These are phyloP conservation scores for Aldabrachelys gigantea DNA, from an alignment of 2,113 vertebrate genomes.

Conservation along the genomic window DNA sequence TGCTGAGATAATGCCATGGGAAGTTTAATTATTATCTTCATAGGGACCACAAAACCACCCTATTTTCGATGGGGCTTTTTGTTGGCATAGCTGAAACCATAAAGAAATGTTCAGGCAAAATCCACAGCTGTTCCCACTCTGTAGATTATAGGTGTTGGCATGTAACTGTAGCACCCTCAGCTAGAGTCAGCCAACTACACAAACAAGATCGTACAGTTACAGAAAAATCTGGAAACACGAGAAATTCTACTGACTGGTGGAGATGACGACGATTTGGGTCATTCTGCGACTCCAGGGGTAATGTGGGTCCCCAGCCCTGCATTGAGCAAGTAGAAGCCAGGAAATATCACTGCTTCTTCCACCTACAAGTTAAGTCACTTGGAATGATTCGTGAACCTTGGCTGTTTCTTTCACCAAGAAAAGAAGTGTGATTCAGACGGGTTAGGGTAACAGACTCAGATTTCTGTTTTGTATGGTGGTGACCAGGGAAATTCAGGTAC, in stretches of 20 bases:
- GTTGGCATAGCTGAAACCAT: accelerated
- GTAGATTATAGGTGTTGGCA: neutral
- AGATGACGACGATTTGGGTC: neutral
- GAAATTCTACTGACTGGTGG: neutral
- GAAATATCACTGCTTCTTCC: neutral
- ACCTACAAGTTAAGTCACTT: neutral
- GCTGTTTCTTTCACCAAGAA: accelerated
- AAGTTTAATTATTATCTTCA: neutral
- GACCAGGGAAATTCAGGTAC: neutral
- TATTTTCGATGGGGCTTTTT: neutral
- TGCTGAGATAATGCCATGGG: neutral
- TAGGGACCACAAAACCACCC: neutral
- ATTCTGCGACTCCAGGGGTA: accelerated
- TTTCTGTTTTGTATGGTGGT: neutral
- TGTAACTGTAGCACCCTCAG: accelerated
- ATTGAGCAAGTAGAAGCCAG: neutral
- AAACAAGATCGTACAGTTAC: neutral
- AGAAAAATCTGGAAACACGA: neutral
- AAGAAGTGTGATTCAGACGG: accelerated
- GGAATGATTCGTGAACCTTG: neutral
- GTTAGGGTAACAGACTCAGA: neutral
- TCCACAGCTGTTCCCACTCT: accelerated
- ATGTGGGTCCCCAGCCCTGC: accelerated
- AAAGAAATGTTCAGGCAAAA: accelerated
- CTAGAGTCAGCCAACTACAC: neutral